Evolutionary conservation across 1,140 invertebrate genomes (phyloP).

Genomic region (Ditylenchus dipsaci): DNA sequence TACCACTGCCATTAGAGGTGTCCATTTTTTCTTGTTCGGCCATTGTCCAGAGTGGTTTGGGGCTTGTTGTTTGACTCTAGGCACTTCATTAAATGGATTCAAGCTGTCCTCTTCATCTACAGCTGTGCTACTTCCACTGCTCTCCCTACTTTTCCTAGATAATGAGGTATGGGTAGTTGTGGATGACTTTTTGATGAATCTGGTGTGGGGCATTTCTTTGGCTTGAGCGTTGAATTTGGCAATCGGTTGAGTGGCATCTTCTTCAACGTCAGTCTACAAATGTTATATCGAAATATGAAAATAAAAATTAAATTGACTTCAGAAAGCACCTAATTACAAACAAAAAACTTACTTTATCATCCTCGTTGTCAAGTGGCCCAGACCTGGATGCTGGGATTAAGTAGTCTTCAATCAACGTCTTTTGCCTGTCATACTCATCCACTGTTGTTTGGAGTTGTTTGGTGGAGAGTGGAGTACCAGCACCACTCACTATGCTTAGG

Average conservation of each 20-base stretch:
- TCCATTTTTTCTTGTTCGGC: background rate
- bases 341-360: background rate
- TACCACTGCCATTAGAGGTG: background rate
- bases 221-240: background rate
- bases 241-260: background rate
- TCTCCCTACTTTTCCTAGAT: background rate
- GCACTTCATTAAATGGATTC: background rate
- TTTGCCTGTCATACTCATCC: no score
- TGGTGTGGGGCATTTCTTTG: background rate
- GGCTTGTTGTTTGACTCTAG: background rate
- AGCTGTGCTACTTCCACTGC: background rate
- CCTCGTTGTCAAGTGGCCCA: no score
- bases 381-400: background rate
- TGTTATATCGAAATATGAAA: no score
- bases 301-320: no score
- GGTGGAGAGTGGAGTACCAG: slow-evolving; percentile 9
- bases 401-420: background rate
- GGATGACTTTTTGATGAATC: background rate
- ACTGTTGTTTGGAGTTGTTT: no score
- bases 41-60: background rate
- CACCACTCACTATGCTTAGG: slow-evolving; percentile 18
- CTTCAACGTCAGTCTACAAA: background rate
- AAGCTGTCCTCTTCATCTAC: background rate
- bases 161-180: background rate
- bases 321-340: no score